A percentile compares a stretch with the other conserved stretches of the same genome.
These are phyloP conservation scores for Drosophila parabipectinata DNA, from an alignment of 1,140 invertebrate species.

Conservation along the genomic window DNA sequence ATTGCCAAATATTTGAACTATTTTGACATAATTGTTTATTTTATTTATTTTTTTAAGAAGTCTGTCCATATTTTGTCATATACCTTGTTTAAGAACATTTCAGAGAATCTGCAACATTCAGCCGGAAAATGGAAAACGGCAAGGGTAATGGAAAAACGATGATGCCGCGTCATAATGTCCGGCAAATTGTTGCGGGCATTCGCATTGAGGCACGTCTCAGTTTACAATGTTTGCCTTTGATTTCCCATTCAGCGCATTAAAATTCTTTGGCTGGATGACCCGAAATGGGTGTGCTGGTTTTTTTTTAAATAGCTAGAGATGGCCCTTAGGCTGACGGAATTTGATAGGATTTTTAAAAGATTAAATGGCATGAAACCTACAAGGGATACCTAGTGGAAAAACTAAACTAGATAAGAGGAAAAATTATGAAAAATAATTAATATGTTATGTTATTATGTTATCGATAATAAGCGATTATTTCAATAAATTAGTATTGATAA, in stretches of 20 bases:
- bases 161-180: slow-evolving; percentile 51
- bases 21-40: too few species aligned
- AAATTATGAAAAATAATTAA: too few species aligned
- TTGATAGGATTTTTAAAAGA: neutral
- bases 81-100: slow-evolving; percentile 2
- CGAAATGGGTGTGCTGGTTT: neutral
- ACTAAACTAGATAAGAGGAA: too few species aligned
- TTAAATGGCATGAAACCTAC: too few species aligned
- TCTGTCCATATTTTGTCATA: neutral
- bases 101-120: slow-evolving; percentile 23
- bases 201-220: slow-evolving; percentile 54
- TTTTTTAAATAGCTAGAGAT: too few species aligned
- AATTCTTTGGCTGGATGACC: slow-evolving; percentile 9
- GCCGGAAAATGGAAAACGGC: slow-evolving; percentile 40
- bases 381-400: too few species aligned
- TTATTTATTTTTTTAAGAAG: neutral
- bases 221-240: slow-evolving; percentile 49
- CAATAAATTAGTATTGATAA: too few species aligned
- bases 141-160: slow-evolving; percentile 65
- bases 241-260: slow-evolving; percentile 39
- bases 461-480: too few species aligned
- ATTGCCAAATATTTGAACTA: too few species aligned
- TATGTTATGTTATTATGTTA: too few species aligned
- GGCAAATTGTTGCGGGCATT: slow-evolving; percentile 62
- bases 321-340: too few species aligned